phyloP scores from a whole-genome alignment of 92 coral and sea anemone genomes.

The Actinernus sp. region DNA sequence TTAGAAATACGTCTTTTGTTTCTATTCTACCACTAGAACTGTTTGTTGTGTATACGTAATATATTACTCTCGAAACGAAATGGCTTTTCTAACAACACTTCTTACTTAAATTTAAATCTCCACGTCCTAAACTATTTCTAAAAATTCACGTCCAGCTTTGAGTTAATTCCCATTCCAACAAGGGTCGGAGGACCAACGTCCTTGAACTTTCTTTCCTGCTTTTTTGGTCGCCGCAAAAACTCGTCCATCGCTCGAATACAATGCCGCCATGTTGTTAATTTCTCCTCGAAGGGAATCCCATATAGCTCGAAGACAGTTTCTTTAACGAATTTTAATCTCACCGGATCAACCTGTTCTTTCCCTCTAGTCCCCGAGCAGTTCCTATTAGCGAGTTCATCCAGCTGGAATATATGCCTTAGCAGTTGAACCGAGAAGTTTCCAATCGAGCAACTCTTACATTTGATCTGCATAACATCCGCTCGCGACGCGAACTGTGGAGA shows the following conservation, averaged over 20 bases:
- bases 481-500: conserved; percentile 54
- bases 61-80: no score
- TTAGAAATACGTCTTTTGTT: no score
- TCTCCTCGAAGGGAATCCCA: conserved; percentile 67
- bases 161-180: conserved; percentile 19
- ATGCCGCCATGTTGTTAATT: conserved; percentile 85
- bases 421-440: conserved; percentile 93
- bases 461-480: conserved; percentile 82
- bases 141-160: conserved; percentile 20
- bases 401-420: conserved; percentile 73
- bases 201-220: conserved; percentile 23
- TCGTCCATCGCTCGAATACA: conserved; percentile 92
- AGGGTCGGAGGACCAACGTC: conserved; percentile 40
- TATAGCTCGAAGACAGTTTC: conserved; percentile 86
- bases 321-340: conserved; percentile 80
- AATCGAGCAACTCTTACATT: conserved; percentile 87
- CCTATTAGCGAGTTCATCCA: conserved; percentile 66
- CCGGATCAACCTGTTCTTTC: conserved; percentile 84
- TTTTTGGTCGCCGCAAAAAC: conserved; percentile 84
- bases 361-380: conserved; percentile 93
- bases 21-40: no score
- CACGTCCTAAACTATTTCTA: no score
- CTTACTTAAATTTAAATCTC: no score
- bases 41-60: no score
- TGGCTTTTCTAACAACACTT: no score